phyloP scores from a whole-genome alignment of 2,888 invertebrate genomes.

The Diaperis boleti region DNA sequence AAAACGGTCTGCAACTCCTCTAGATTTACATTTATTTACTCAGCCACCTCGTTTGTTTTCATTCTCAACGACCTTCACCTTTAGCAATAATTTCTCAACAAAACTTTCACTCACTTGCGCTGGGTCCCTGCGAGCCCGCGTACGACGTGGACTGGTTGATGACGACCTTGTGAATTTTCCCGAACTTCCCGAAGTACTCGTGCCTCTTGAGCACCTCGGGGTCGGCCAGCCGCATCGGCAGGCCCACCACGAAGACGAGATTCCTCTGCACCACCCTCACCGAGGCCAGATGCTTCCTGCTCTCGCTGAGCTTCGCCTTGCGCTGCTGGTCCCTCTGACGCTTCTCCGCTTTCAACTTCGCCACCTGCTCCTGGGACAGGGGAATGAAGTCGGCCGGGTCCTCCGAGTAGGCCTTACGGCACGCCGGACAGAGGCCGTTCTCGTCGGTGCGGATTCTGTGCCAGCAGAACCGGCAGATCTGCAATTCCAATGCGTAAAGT shows the following conservation, averaged over 20 bases:
- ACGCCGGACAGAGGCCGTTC: slow-evolving; percentile 98
- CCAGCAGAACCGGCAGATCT: slow-evolving; percentile 99
- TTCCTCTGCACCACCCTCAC: slow-evolving; percentile 99
- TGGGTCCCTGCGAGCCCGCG: slow-evolving; percentile 88
- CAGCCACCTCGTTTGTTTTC: neutral
- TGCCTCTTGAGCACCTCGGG: slow-evolving; percentile 96
- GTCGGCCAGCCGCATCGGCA: slow-evolving; percentile 96
- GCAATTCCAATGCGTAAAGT: no score
- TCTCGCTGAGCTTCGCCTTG: slow-evolving; percentile 95
- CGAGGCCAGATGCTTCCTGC: slow-evolving; percentile 92
- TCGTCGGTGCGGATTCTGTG: slow-evolving; percentile 99
- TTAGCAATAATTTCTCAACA: slow-evolving; percentile 65
- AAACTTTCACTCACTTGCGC: slow-evolving; percentile 60
- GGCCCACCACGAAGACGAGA: slow-evolving; percentile 98
- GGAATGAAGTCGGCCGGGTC: slow-evolving; percentile 99
- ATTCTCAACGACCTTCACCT: neutral
- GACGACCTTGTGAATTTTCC: slow-evolving; percentile 99
- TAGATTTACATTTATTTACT: no score
- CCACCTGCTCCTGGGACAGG: slow-evolving; percentile 92
- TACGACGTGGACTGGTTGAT: slow-evolving; percentile 98
- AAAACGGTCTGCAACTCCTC: no score
- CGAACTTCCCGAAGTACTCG: slow-evolving; percentile 99
- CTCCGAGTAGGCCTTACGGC: slow-evolving; percentile 98
- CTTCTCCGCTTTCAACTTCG: slow-evolving; percentile 93
- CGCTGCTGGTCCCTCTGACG: slow-evolving; percentile 95